These are phyloP conservation scores for Latrodectus geometricus DNA, from an alignment of 1,140 invertebrate species.

Conservation along the genomic window DNA sequence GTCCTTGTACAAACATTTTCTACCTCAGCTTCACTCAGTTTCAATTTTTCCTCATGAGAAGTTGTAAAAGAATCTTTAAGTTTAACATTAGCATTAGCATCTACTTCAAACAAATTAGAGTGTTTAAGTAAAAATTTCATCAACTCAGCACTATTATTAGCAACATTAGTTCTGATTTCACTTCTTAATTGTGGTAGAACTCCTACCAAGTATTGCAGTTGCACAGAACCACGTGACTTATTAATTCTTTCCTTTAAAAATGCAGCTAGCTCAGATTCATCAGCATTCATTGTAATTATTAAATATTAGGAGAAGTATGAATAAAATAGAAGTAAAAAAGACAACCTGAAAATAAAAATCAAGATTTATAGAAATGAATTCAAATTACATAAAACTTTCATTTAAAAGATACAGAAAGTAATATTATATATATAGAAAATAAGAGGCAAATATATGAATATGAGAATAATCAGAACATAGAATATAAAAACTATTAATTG, in stretches of 20 bases:
- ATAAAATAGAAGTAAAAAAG: no score
- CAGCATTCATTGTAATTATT: neutral
- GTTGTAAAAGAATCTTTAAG: neutral
- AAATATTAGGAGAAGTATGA: no score
- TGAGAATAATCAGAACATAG: no score
- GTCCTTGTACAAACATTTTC: neutral
- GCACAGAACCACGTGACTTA: constrained; percentile 13
- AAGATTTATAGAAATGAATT: no score
- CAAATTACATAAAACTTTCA: no score
- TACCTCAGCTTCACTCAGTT: neutral
- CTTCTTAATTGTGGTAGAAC: constrained; percentile 14
- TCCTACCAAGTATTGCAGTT: constrained; percentile 14
- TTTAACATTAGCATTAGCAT: constrained; percentile 1
- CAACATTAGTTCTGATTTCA: constrained; percentile 2
- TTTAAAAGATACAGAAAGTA: no score
- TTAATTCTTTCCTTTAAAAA: constrained; percentile 13
- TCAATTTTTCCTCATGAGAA: neutral
- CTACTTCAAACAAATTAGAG: constrained; percentile 3
- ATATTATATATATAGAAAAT: no score
- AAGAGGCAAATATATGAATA: no score
- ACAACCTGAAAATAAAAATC: no score
- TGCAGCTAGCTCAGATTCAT: neutral
- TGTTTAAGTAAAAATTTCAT: constrained; percentile 32
- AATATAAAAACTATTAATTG: no score
- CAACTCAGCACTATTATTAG: neutral